Evolutionary conservation across 2,888 invertebrate species (phyloP), one percentile per base, ranked within the genome.

Genomic region (Lamellibrachia satsuma): DNA sequence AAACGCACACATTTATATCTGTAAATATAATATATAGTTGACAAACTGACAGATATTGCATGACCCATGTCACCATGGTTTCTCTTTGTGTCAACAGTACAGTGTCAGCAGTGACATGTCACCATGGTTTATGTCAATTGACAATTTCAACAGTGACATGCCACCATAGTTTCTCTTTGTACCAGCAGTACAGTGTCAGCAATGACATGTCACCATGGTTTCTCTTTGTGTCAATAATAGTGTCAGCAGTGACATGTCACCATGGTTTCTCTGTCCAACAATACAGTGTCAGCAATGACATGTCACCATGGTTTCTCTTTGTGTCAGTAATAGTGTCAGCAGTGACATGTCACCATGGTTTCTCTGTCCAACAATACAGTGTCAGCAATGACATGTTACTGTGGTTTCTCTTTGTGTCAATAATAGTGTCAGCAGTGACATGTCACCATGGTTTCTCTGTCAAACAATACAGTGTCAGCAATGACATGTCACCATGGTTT

Each of bases 311-410:
- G 11, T 60, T 22, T 60, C 9, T 39, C 39, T 39, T 39, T 39
- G 39, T 39, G 0, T 39, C 39, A 39, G 1, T 39, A 39, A 39
- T 39, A 39, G 39, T 39, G 39, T 11, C 15, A 15, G 60, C 15
- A 60, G 11, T 60, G 60, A 60, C 60, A 60, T 60, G 60, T 60
- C 60, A 60, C 57, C 92, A 90, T 91, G 57, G n/a, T n/a, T n/a
- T 91, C 52, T 55, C 90, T 9, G 57, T 75, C 15, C 75, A 60
- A 22, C 91, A 90, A 52, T 91, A 51, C 11, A 52, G 90, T 55
- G 92, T 75, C 55, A 52, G 60, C 15, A 60, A 22, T 60, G 22
- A 60, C 60, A 15, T 11, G 11, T 60, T 15, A 60, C 60, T 2
- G 15, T 11, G 11, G 11, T 60, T 22, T 39, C 39, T 39, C 39